phyloP scores from a whole-genome alignment of 2,888 invertebrate genomes.

The Lasioglossum vierecki region DNA sequence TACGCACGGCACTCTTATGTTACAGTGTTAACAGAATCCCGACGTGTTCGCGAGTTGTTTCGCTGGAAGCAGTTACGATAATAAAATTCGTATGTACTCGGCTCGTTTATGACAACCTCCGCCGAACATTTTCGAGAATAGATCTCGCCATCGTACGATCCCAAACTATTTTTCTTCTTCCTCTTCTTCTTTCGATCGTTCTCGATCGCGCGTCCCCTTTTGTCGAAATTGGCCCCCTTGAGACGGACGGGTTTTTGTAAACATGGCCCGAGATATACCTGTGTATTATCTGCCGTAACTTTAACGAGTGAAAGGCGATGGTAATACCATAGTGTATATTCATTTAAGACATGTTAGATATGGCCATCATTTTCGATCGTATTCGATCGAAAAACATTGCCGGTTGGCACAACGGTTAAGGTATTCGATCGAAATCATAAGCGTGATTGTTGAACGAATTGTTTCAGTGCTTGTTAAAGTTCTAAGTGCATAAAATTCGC shows the following conservation, averaged over 20 bases:
- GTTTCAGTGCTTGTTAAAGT: background rate
- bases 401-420: background rate
- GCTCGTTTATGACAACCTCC: slow-evolving; percentile 37
- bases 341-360: background rate
- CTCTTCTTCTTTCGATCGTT: background rate
- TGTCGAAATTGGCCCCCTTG: background rate
- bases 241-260: background rate
- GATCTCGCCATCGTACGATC: background rate
- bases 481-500: too few relatives aligned
- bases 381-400: too few relatives aligned
- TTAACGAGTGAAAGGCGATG: background rate
- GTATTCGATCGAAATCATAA: background rate
- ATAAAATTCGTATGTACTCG: slow-evolving; percentile 22
- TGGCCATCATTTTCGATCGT: background rate
- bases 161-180: background rate
- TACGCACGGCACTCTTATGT: slow-evolving; percentile 15
- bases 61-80: slow-evolving; percentile 2
- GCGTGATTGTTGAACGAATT: background rate
- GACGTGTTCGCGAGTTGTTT: background rate
- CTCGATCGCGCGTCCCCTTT: background rate
- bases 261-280: background rate
- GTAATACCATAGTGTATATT: background rate
- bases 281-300: background rate
- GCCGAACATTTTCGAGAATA: background rate
- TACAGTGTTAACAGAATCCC: slow-evolving; percentile 38